Evolutionary conservation across 2,797 vertebrate genomes (phyloP), one percentile per base, ranked within the genome.

Genomic region (Eulemur coronatus): DNA sequence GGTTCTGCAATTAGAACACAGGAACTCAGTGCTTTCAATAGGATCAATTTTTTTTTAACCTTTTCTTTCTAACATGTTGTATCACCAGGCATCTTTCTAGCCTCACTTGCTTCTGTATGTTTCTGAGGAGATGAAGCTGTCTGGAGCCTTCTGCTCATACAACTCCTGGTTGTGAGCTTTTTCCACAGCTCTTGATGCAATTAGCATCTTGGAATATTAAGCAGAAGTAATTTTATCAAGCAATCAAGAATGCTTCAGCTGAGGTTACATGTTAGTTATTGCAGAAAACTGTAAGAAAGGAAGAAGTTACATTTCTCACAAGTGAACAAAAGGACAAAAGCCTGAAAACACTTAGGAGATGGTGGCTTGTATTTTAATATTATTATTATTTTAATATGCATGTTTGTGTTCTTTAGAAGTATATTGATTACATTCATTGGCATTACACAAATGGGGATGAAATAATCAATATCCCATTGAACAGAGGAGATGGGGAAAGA

Each of bases 391-490:
- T 98, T 97, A 95, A 93, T 43, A 86, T 84, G 17, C 14, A 85
- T 38, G 35, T 82, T 96, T 22, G 18, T 48, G 10, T 38, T 63
- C 46, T 88, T 98, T 97, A 91, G 96, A 96, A 97, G 38, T 69
- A 24, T 92, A 97, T 97, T 46, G 84, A 93, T 95, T 95, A 50
- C 48, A 61, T 97, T 81, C 41, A 95, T 98, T 96, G 80, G 95
- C 97, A 98, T 65, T 59, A 82, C 52, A 97, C 52, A 69, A 94
- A 46, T 41, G 65, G 26, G 48, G 59, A 41, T 93, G 78, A 98
- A 98, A 94, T 96, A 72, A 33, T 97, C 96, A 94, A 97, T 97
- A 97, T 57, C 4, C 35, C 78, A 96, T 90, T 98, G 96, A 98
- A 97, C 20, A 81, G 17, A 38, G 82, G 33, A 50, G 14, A 13